Evolutionary conservation across 2,113 vertebrate genomes (phyloP).

Genomic region (Lonchura striata): DNA sequence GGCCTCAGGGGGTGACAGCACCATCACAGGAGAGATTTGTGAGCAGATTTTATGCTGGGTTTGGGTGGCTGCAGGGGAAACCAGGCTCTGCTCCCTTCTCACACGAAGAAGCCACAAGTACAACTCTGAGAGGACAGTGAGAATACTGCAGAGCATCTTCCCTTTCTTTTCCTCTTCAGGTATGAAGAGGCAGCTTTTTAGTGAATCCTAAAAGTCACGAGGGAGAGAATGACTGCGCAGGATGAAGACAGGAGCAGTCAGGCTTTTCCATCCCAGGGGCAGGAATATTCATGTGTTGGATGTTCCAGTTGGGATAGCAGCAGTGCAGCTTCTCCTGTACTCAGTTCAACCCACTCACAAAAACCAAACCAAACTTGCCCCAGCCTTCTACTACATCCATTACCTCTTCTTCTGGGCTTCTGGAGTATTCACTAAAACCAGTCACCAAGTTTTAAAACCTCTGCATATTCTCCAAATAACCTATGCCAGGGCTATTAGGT

Average conservation of each 20-base stretch:
- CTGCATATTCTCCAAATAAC: neutral
- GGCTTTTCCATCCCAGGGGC: neutral
- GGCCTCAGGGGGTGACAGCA: accelerated
- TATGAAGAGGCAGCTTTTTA: neutral
- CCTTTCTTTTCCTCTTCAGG: neutral
- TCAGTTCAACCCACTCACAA: neutral
- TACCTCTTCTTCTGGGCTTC: neutral
- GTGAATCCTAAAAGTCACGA: neutral
- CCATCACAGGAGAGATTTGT: neutral
- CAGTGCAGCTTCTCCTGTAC: neutral
- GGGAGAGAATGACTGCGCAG: neutral
- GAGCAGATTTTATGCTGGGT: neutral
- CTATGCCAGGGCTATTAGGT: neutral
- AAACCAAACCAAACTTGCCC: neutral
- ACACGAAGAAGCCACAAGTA: neutral
- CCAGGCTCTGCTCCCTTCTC: neutral
- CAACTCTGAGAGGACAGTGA: neutral
- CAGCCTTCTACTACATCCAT: neutral
- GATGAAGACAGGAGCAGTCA: neutral
- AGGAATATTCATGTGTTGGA: accelerated
- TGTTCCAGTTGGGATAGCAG: accelerated
- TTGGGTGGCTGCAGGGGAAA: neutral
- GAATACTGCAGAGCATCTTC: neutral
- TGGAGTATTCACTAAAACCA: neutral
- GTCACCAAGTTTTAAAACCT: neutral